phyloP scores from a whole-genome alignment of 2,113 vertebrate genomes.

The Rhegmatorhina hoffmannsi region DNA sequence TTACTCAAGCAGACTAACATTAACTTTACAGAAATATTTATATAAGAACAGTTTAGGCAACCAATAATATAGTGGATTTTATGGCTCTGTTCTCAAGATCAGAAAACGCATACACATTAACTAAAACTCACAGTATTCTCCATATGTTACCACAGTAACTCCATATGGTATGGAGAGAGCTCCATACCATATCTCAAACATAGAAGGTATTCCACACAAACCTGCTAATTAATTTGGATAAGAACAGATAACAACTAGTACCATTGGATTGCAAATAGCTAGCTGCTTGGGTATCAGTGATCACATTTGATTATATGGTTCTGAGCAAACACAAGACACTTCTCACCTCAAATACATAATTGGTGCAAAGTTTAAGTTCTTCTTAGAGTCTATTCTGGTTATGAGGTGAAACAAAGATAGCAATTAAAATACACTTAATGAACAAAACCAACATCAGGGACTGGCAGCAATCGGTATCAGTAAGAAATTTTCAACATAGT shows the following conservation, averaged over 20 bases:
- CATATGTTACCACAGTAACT: no score
- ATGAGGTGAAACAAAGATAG: not conserved
- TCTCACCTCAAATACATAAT: not conserved
- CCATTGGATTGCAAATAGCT: not conserved
- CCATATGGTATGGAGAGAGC: not conserved
- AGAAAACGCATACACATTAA: not conserved
- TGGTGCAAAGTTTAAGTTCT: not conserved
- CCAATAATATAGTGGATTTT: not conserved
- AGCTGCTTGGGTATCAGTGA: not conserved
- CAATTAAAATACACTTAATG: not conserved
- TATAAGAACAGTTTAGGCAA: not conserved
- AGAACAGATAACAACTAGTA: not conserved
- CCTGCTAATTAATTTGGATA: not conserved
- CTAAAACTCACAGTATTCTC: not conserved
- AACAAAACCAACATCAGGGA: not conserved
- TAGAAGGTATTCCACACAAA: not conserved
- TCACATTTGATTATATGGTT: not conserved
- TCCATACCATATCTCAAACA: not conserved
- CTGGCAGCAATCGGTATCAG: not conserved
- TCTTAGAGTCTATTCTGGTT: not conserved
- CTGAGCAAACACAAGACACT: not conserved
- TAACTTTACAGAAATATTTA: slow-evolving; percentile 11
- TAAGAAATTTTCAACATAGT: not conserved
- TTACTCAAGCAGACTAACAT: slow-evolving; percentile 24
- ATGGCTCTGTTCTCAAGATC: not conserved